Conservation (phyloP, 1,140 invertebrate genomes). For the Hylaeus volcanicus region DNA sequence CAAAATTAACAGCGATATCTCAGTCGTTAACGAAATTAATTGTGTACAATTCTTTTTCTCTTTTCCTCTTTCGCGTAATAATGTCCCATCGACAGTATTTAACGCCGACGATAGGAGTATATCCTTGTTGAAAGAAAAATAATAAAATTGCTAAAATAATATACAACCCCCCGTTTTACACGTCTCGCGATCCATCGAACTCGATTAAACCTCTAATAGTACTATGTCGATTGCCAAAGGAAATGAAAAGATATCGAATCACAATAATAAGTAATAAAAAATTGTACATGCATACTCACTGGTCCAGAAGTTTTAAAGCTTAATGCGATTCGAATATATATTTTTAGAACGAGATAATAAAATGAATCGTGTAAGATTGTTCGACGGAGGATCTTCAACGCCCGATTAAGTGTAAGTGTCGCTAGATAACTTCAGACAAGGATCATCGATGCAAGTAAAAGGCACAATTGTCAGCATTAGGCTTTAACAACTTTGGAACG, state of each 20-base stretch:
- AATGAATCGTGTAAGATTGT: background rate
- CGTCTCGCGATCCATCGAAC: background rate
- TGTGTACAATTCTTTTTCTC: background rate
- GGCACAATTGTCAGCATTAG: slow-evolving; percentile 35
- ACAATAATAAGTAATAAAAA: slow-evolving; percentile 50
- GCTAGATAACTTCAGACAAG: background rate
- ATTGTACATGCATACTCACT: slow-evolving; percentile 24
- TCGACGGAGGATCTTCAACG: background rate
- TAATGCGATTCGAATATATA: slow-evolving; percentile 30
- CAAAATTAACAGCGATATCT: slow-evolving; percentile 70
- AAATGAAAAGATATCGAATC: slow-evolving; percentile 31
- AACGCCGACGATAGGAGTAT: slow-evolving; percentile 52
- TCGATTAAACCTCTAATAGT: slow-evolving; percentile 10
- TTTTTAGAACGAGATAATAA: background rate
- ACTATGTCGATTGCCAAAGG: slow-evolving; percentile 46
- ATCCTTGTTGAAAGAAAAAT: slow-evolving; percentile 25
- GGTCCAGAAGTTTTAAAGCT: slow-evolving; percentile 58
- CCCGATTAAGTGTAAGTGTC: background rate
- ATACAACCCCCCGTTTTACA: background rate
- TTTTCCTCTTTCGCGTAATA: slow-evolving; percentile 10
- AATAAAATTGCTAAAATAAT: slow-evolving; percentile 38
- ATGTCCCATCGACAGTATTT: slow-evolving; percentile 49
- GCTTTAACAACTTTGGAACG: slow-evolving; percentile 59
- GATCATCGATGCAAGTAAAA: background rate
- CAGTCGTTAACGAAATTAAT: slow-evolving; percentile 65